phyloP scores from a whole-genome alignment of 2,113 vertebrate genomes.

The Felis chaus region DNA sequence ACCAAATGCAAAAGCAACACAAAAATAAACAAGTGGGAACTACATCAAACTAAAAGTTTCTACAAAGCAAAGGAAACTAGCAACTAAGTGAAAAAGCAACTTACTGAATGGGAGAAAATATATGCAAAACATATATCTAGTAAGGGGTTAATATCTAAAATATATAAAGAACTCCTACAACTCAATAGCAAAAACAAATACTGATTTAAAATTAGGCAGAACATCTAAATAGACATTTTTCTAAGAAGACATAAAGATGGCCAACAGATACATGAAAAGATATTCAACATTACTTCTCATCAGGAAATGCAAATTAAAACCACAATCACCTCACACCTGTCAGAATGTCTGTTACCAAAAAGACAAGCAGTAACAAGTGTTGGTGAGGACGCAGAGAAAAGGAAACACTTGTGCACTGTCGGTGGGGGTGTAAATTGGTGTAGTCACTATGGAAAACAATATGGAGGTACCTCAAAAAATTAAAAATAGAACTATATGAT shows the following conservation, averaged over 20 bases:
- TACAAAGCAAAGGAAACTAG: neutral
- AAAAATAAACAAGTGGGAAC: neutral
- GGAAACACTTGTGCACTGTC: neutral
- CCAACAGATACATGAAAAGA: neutral
- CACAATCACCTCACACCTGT: neutral
- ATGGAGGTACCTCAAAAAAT: neutral
- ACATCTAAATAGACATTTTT: neutral
- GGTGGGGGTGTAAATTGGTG: neutral
- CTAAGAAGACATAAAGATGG: neutral
- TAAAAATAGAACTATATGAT: neutral
- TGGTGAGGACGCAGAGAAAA: neutral
- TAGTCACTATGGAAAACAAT: neutral
- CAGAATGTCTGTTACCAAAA: neutral
- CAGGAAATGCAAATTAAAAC: neutral
- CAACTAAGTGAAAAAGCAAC: neutral
- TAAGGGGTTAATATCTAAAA: neutral
- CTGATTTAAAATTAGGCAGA: neutral
- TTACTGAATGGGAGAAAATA: neutral
- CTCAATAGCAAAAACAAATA: neutral
- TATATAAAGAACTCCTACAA: neutral
- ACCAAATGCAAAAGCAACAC: neutral
- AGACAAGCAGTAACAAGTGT: neutral
- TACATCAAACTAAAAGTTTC: neutral
- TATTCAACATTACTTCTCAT: neutral
- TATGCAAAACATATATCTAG: neutral